These are phyloP conservation scores for Cherax quadricarinatus DNA, from an alignment of 1,140 invertebrate genomes.

Conservation along the genomic window DNA sequence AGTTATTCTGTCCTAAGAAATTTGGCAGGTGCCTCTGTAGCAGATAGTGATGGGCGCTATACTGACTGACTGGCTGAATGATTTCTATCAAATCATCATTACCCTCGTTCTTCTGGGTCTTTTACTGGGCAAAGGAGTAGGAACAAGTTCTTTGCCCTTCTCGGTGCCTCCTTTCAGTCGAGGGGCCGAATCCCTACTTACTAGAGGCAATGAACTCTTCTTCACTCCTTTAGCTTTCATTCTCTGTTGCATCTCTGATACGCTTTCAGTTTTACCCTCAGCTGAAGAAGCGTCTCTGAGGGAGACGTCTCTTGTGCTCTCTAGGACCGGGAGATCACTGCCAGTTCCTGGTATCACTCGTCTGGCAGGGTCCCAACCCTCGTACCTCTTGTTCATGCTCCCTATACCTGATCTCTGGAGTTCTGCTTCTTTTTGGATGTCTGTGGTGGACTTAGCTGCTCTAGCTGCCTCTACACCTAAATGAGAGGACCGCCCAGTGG, in stretches of 20 bases:
- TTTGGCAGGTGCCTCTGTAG: slow-evolving; percentile 2
- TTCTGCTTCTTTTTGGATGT: neutral
- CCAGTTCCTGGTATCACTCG: neutral
- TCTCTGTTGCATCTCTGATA: neutral
- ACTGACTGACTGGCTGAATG: neutral
- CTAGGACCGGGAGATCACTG: neutral
- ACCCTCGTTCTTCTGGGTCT: neutral
- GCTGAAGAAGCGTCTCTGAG: neutral
- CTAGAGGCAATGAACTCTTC: neutral
- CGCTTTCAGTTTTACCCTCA: neutral
- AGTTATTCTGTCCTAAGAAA: neutral
- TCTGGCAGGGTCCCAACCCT: neutral
- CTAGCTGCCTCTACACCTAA: neutral
- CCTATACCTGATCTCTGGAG: neutral
- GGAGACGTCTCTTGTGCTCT: too few species aligned
- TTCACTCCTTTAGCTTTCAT: neutral
- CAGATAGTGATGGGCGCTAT: neutral
- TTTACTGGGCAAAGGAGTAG: neutral
- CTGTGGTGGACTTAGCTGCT: neutral
- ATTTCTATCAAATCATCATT: neutral
- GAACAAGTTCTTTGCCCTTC: neutral
- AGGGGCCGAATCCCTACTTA: neutral
- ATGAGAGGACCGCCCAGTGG: too few species aligned
- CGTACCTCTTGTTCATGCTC: neutral
- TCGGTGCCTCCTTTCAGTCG: neutral